These are phyloP conservation scores for Pygocentrus nattereri DNA, from an alignment of 2,797 vertebrate species.

Conservation along the genomic window DNA sequence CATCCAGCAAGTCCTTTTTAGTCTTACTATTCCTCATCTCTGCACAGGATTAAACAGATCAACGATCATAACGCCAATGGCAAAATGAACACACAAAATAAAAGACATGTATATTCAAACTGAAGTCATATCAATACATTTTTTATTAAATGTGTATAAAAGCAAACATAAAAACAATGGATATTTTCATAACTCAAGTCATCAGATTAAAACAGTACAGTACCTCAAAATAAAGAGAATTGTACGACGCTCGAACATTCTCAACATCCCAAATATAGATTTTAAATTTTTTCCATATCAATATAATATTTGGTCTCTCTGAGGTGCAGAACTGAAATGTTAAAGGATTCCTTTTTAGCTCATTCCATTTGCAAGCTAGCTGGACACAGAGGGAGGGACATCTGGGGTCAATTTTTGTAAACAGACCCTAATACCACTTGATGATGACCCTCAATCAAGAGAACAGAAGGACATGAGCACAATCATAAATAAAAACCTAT, in stretches of 20 bases:
- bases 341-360: background rate
- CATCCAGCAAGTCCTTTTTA: no score
- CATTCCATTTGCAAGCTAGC: background rate
- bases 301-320: background rate
- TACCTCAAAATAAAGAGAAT: background rate
- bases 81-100: background rate
- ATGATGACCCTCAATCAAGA: conserved; percentile 34
- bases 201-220: background rate
- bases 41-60: no score
- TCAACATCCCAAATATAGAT: background rate
- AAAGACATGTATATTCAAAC: background rate
- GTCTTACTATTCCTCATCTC: no score
- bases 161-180: background rate
- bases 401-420: conserved; percentile 18
- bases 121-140: background rate
- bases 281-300: background rate
- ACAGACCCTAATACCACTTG: conserved; percentile 24
- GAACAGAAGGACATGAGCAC: conserved; percentile 48
- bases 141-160: conserved; percentile 13
- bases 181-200: no score
- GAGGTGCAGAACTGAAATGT: background rate
- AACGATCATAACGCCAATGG: no score
- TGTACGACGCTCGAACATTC: background rate
- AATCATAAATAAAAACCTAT: conserved; percentile 14
- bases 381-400: conserved; percentile 2